These are phyloP conservation scores for Scomberomorus guttatus DNA, from an alignment of 2,797 vertebrate genomes.

Conservation along the genomic window DNA sequence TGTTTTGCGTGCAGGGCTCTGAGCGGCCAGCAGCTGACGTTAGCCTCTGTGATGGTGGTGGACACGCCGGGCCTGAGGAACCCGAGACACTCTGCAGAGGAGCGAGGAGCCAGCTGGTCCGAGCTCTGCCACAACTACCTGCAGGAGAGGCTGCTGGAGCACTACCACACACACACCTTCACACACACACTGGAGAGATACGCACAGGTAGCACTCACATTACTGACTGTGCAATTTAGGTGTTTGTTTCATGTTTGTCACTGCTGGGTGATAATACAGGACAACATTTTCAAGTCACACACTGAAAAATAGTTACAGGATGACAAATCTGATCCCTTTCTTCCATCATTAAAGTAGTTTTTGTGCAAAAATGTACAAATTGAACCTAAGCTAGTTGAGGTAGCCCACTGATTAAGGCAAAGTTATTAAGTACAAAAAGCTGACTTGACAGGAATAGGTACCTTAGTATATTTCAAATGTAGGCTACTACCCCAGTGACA, in stretches of 20 bases:
- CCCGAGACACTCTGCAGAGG: constrained; percentile 86
- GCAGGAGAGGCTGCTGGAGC: constrained; percentile 92
- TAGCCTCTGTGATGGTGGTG: constrained; percentile 92
- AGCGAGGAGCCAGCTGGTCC: constrained; percentile 90
- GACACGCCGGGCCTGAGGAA: constrained; percentile 93
- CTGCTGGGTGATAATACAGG: too few species aligned
- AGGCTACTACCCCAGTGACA: neutral
- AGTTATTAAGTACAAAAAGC: neutral
- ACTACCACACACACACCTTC: constrained; percentile 89
- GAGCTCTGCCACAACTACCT: constrained; percentile 95
- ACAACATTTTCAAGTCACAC: too few species aligned
- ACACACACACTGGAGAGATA: constrained; percentile 73
- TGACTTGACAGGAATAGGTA: too few species aligned
- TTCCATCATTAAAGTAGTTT: too few species aligned
- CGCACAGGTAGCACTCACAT: constrained; percentile 45
- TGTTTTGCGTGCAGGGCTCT: constrained; percentile 85
- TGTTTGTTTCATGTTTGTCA: too few species aligned
- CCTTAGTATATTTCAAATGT: neutral
- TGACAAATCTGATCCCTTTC: too few species aligned
- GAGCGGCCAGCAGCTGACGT: constrained; percentile 89
- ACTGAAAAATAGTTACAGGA: too few species aligned
- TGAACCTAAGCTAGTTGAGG: too few species aligned
- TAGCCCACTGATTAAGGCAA: neutral
- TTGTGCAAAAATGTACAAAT: too few species aligned
- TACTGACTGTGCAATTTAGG: too few species aligned